Evolutionary conservation across 2,888 invertebrate species (phyloP).

Genomic region (Phyllotreta striolata): DNA sequence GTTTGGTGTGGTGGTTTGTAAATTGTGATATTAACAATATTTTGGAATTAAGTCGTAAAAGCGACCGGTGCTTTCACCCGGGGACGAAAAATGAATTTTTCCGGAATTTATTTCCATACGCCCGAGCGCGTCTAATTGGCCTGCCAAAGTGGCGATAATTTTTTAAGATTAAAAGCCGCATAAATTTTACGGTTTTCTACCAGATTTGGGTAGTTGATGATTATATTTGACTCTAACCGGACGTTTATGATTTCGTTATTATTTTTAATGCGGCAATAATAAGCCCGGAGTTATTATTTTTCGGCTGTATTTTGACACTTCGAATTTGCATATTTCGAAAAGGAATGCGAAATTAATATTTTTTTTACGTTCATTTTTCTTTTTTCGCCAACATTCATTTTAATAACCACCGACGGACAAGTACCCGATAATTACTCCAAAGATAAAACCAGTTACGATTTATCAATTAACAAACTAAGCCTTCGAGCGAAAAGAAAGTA

Average conservation of each 20-base stretch:
- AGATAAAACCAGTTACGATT: conserved; percentile 16
- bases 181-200: conserved; percentile 33
- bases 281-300: conserved; percentile 28
- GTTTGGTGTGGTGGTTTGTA: too few species aligned
- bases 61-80: neutral
- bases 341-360: conserved; percentile 11
- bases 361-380: conserved; percentile 2
- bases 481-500: conserved; percentile 12
- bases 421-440: conserved; percentile 7
- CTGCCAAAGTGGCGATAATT: conserved; percentile 33
- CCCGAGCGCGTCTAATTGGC: conserved; percentile 22
- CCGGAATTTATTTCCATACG: conserved; percentile 4
- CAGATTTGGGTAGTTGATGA: conserved; percentile 35
- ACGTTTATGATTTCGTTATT: conserved; percentile 38
- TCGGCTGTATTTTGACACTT: conserved; percentile 27
- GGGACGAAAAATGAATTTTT: conserved; percentile 15
- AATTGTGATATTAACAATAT: too few species aligned
- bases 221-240: conserved; percentile 34
- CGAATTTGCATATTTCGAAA: conserved; percentile 25
- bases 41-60: too few species aligned
- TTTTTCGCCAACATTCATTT: conserved; percentile 5
- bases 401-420: conserved; percentile 14
- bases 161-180: conserved; percentile 35
- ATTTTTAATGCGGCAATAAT: conserved; percentile 32
- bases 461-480: conserved; percentile 14